phyloP scores from a whole-genome alignment of 2,113 vertebrate genomes.

The Sphyrna mokarran region DNA sequence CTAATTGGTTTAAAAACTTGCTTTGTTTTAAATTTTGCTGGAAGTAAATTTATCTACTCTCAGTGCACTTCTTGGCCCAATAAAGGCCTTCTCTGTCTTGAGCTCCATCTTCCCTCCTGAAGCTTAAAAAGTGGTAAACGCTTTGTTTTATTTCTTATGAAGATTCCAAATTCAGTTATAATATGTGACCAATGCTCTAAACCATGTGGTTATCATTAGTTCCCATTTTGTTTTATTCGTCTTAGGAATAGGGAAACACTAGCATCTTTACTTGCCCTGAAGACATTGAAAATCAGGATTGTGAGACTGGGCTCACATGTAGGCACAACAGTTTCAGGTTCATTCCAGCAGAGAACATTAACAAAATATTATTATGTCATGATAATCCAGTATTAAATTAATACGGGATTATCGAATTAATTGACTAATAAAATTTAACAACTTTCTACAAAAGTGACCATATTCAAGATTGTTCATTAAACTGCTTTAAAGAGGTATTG shows the following conservation, averaged over 20 bases:
- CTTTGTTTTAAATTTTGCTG: background rate
- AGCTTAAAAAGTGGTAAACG: background rate
- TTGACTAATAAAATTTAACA: background rate
- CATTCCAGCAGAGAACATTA: background rate
- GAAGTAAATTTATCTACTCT: background rate
- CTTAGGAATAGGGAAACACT: background rate
- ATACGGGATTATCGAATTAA: background rate
- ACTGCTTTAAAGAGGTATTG: background rate
- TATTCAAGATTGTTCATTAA: background rate
- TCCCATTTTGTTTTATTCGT: background rate
- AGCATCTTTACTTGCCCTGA: background rate
- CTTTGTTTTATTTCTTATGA: background rate
- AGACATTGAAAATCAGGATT: background rate
- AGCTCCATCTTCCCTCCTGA: background rate
- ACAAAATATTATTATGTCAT: background rate
- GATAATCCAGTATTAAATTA: background rate
- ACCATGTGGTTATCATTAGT: background rate
- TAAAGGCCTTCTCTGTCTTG: background rate
- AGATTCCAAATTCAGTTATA: background rate
- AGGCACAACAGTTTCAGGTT: background rate
- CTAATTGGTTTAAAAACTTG: background rate
- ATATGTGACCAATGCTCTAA: background rate
- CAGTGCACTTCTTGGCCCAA: background rate
- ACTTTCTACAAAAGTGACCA: background rate
- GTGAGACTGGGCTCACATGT: background rate